A percentile compares a stretch with the other conserved stretches of the same genome.
phyloP scores from a whole-genome alignment of 2,797 vertebrate species.

The Schizothorax lantsangensis region DNA sequence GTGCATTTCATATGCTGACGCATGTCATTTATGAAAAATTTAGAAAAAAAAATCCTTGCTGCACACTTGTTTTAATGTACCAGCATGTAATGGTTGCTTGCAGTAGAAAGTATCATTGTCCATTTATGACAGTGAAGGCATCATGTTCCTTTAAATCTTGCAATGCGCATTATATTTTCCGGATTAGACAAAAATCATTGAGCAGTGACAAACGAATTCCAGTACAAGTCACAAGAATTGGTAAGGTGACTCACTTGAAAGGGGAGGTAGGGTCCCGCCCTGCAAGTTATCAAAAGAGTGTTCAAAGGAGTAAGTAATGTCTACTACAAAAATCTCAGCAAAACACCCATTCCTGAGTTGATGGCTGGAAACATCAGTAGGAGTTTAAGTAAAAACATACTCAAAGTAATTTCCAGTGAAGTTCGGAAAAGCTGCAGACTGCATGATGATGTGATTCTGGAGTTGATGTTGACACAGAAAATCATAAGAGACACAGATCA shows the following conservation, averaged over 20 bases:
- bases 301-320: too few species aligned
- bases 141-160: not conserved
- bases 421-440: not conserved
- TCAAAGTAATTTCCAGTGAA: not conserved
- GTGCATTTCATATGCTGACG: too few species aligned
- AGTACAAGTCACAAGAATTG: not conserved
- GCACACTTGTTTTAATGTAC: not conserved
- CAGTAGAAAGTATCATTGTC: not conserved
- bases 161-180: not conserved
- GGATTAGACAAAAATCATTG: not conserved
- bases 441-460: conserved; percentile 6
- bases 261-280: not conserved
- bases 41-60: not conserved
- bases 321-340: too few species aligned
- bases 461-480: conserved; percentile 19
- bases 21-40: too few species aligned
- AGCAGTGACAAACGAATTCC: not conserved
- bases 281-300: not conserved
- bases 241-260: not conserved
- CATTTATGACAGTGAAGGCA: not conserved
- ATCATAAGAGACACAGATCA: not conserved
- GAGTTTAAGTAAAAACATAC: not conserved
- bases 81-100: not conserved
- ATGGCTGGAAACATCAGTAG: too few species aligned
- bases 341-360: too few species aligned